phyloP scores from a whole-genome alignment of 1,140 invertebrate genomes.

The Sitophilus oryzae region DNA sequence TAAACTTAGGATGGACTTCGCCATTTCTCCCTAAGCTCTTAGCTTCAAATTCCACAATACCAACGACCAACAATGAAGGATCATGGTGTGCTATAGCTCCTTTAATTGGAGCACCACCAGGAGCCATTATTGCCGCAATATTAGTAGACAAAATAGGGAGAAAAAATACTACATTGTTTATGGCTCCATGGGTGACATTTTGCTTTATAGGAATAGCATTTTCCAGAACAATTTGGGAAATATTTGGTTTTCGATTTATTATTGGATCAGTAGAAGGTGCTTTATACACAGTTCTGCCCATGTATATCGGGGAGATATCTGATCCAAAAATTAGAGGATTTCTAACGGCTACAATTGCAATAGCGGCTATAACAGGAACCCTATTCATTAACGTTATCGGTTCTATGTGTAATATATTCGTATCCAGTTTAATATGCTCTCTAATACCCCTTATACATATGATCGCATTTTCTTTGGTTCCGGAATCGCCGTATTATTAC shows the following conservation, averaged over 20 bases:
- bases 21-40: constrained; percentile 36
- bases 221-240: constrained; percentile 45
- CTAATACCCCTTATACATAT: constrained; percentile 48
- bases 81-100: constrained; percentile 55
- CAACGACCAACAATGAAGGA: constrained; percentile 51
- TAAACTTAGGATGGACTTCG: constrained; percentile 40
- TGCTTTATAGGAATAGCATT: constrained; percentile 61
- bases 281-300: constrained; percentile 57
- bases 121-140: constrained; percentile 46
- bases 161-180: constrained; percentile 57
- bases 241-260: constrained; percentile 43
- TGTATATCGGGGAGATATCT: constrained; percentile 63
- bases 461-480: constrained; percentile 58
- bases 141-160: constrained; percentile 56
- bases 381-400: constrained; percentile 64
- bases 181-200: constrained; percentile 53
- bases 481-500: constrained; percentile 86
- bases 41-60: constrained; percentile 39
- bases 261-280: constrained; percentile 63
- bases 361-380: constrained; percentile 52
- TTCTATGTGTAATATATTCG: constrained; percentile 48
- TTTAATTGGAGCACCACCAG: constrained; percentile 46
- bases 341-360: constrained; percentile 32
- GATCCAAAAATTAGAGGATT: constrained; percentile 53
- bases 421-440: constrained; percentile 48